A percentile compares a stretch with the other conserved stretches of the same genome.
These are phyloP conservation scores for Eupithecia centaureata DNA, from an alignment of 2,888 invertebrate genomes.

Conservation along the genomic window DNA sequence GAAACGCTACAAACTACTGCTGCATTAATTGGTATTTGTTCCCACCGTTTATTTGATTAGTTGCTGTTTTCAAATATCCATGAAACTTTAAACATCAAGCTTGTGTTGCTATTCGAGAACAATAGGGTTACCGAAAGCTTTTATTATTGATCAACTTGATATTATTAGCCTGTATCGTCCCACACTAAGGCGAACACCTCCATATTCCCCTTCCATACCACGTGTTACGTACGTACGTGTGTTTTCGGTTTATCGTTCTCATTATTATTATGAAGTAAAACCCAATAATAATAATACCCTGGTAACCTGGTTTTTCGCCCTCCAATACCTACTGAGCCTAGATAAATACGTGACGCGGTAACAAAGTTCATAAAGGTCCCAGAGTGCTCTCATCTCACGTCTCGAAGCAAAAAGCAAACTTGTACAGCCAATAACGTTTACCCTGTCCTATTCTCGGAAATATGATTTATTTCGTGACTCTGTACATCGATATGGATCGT, in stretches of 20 bases:
- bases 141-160: constrained; percentile 27
- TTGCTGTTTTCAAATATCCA: constrained; percentile 28
- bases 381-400: constrained; percentile 46
- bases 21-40: constrained; percentile 42
- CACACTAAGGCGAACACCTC: not conserved
- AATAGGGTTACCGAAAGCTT: not conserved
- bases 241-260: not conserved
- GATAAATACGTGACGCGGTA: constrained; percentile 62
- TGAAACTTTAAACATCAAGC: constrained; percentile 18
- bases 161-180: not conserved
- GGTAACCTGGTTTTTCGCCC: constrained; percentile 13
- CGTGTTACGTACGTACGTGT: not conserved
- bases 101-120: not conserved
- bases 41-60: constrained; percentile 32
- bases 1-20: constrained; percentile 32
- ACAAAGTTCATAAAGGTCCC: constrained; percentile 58
- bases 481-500: constrained; percentile 1
- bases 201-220: not conserved
- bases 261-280: not conserved
- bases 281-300: constrained; percentile 1
- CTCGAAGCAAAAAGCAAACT: constrained; percentile 51
- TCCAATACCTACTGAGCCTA: constrained; percentile 17
- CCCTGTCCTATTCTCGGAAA: constrained; percentile 25
- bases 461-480: not conserved
- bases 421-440: constrained; percentile 38